phyloP scores from a whole-genome alignment of 2,797 vertebrate species.

The Myripristis jacobus region DNA sequence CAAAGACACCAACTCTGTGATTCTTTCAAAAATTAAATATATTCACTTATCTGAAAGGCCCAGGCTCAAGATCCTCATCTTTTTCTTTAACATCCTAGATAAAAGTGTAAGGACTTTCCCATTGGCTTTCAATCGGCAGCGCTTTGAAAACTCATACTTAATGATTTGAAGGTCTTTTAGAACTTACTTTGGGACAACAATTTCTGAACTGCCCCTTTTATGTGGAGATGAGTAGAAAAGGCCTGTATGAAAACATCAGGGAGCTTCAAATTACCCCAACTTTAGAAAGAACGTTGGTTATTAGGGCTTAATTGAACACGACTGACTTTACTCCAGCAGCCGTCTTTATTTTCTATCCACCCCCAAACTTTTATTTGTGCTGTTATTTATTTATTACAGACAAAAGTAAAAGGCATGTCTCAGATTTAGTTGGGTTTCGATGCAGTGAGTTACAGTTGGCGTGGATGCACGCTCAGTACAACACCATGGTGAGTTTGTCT shows the following conservation, averaged over 20 bases:
- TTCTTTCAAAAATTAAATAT: constrained; percentile 88
- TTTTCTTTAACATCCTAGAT: constrained; percentile 84
- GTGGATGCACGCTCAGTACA: neutral
- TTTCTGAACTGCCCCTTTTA: constrained; percentile 85
- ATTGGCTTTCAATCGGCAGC: constrained; percentile 85
- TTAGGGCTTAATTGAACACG: constrained; percentile 82
- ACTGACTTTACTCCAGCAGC: constrained; percentile 73
- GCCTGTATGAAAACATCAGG: constrained; percentile 82
- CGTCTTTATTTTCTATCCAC: constrained; percentile 73
- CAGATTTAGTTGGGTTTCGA: constrained; percentile 50
- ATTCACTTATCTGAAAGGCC: constrained; percentile 87
- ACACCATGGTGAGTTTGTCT: neutral
- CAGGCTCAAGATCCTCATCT: constrained; percentile 83
- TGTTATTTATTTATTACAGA: constrained; percentile 79
- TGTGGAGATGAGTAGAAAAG: constrained; percentile 84
- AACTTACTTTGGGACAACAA: constrained; percentile 88
- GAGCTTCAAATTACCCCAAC: constrained; percentile 81
- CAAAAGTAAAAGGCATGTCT: constrained; percentile 68
- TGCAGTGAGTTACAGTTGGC: constrained; percentile 37
- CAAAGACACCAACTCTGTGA: constrained; percentile 85
- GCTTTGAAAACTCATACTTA: constrained; percentile 86
- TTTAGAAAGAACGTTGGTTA: constrained; percentile 80
- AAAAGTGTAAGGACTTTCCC: constrained; percentile 86
- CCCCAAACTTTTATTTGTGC: constrained; percentile 80
- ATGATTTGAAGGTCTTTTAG: constrained; percentile 86